A percentile compares a stretch with the other conserved stretches of the same genome.
Conservation (phyloP, 2,797 vertebrate genomes). For the Myotis findleyi region DNA sequence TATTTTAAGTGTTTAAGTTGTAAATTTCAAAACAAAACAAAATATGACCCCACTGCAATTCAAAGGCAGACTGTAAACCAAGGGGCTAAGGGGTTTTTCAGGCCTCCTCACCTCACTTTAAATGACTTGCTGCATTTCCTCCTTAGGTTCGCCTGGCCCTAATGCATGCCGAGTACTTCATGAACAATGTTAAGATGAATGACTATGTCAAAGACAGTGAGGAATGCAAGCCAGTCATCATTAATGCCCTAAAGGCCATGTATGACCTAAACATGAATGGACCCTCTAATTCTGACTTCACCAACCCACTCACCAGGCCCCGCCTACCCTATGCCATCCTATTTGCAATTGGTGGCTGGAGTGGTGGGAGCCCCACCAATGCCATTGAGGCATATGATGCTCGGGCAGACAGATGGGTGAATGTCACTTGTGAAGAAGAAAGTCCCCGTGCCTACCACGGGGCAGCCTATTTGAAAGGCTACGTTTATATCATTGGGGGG, state of each 20-base stretch:
- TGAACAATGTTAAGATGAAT: slow-evolving; percentile 87
- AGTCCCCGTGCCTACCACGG: slow-evolving; percentile 90
- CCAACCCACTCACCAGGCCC: slow-evolving; percentile 84
- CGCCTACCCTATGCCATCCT: slow-evolving; percentile 90
- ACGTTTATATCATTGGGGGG: slow-evolving; percentile 89
- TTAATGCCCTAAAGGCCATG: slow-evolving; percentile 80
- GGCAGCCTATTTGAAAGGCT: slow-evolving; percentile 87
- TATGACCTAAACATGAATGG: slow-evolving; percentile 74
- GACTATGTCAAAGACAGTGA: slow-evolving; percentile 85
- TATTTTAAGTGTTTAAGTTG: neutral
- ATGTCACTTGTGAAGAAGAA: slow-evolving; percentile 83
- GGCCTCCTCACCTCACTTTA: neutral
- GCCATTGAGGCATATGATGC: slow-evolving; percentile 89
- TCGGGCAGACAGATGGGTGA: slow-evolving; percentile 88
- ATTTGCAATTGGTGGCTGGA: slow-evolving; percentile 92
- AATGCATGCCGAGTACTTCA: slow-evolving; percentile 86
- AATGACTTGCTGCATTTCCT: slow-evolving; percentile 60
- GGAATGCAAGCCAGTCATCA: slow-evolving; percentile 84
- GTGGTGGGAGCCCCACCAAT: slow-evolving; percentile 85
- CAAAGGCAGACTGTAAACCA: neutral
- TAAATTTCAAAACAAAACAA: neutral
- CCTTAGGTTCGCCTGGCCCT: slow-evolving; percentile 87
- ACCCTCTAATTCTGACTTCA: slow-evolving; percentile 15
- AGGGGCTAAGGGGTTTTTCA: neutral
- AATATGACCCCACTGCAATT: neutral